Conservation (phyloP, 2,113 vertebrate genomes). For the Lycocorax pyrrhopterus region DNA sequence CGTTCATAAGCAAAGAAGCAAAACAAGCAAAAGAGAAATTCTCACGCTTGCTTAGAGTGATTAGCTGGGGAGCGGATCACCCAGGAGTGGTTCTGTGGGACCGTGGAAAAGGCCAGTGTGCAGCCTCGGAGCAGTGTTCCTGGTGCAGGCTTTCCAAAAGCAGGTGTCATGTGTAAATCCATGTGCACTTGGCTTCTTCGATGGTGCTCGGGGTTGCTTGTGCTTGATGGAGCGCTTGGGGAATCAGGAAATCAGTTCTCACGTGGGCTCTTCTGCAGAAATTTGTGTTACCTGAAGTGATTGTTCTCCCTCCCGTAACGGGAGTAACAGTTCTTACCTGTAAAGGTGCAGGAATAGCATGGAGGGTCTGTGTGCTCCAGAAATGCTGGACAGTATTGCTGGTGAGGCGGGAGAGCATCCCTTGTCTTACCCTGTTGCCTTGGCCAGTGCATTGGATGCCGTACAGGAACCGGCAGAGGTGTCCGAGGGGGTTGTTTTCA, state of each 20-base stretch:
- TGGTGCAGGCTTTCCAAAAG: background rate
- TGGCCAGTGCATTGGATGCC: rapidly evolving
- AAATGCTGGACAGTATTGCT: background rate
- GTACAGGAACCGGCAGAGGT: rapidly evolving
- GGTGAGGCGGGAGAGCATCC: rapidly evolving
- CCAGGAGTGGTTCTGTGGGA: background rate
- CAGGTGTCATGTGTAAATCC: rapidly evolving
- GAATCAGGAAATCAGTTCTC: background rate
- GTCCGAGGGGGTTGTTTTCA: background rate
- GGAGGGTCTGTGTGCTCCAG: background rate
- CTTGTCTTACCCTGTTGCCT: background rate
- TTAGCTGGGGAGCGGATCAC: background rate
- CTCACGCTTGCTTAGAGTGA: background rate
- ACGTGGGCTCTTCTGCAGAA: background rate
- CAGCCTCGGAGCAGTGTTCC: background rate
- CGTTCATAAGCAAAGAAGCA: background rate
- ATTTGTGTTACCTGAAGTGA: background rate
- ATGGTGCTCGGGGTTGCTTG: background rate
- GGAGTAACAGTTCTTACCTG: background rate
- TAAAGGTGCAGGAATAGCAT: background rate
- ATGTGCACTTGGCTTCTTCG: rapidly evolving
- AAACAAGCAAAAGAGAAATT: background rate
- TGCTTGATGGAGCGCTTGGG: background rate
- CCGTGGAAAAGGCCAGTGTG: background rate
- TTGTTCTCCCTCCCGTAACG: rapidly evolving